Evolutionary conservation across 1,140 invertebrate species (phyloP), one percentile per base, ranked within the genome.

Genomic region (Akabosia matsudoensis): DNA sequence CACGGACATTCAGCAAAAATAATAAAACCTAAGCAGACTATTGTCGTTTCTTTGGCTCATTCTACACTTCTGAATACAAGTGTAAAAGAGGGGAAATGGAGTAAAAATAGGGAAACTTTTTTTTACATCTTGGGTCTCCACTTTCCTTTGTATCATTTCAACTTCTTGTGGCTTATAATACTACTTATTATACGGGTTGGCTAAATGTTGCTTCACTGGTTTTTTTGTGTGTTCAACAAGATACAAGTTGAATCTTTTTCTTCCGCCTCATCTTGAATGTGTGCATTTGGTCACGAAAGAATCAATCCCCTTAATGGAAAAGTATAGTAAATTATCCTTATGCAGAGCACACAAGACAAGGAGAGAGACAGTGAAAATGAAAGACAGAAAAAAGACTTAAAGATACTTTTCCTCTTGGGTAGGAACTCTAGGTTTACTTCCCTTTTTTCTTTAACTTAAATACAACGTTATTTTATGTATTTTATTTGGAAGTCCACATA

Each of bases 291-390:
- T 67, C 61, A 67, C 61, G 37, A 76, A 80, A 79, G 79, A 79
- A 78, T 80, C 79, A 80, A 80, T 80, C 79, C 75, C 74, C 70
- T 76, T 79, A 80, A 80, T 80, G 79, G 79, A 80, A 80, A 80
- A 80, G 79, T 80, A 79, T 71, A 79, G 75, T 80, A 80, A 80
- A 80, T 80, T 80, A 78, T 80, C 77, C 77, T 77, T 77, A 76
- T 54, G 34, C 18, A 54, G 24, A n/a, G 54, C 54, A 61, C 61
- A 67, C 3, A 67, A 22, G 61, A 56, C 10, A 56, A 22, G 54
- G 22, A 56, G 10, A 67, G 61, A 67, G 7, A 67, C 61, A 67
- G 28, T 67, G 61, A n/a, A 67, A 67, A 67, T 67, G 61, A 67
- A 67, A 67, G 61, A 67, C 61, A 67, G 61, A 31, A 67, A 67